A percentile compares a stretch with the other conserved stretches of the same genome.
Conservation (phyloP, 2,113 vertebrate genomes). For the Psilopogon haemacephalus region DNA sequence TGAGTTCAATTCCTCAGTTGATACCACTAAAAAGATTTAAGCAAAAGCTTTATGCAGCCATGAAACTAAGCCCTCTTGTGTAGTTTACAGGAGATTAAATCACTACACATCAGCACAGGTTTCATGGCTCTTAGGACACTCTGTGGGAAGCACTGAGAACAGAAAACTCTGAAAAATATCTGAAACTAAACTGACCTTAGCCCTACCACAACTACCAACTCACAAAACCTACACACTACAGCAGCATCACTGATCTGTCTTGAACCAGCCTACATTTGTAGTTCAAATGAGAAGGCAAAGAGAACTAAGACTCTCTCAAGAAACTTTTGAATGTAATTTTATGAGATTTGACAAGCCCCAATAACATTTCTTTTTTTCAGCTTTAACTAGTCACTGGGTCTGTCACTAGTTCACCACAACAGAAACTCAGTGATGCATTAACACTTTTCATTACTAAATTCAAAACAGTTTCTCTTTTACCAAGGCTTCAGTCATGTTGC, state of each 20-base stretch:
- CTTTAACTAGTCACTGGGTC: neutral
- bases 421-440: conserved; percentile 33
- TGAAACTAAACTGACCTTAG: neutral
- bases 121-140: neutral
- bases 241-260: neutral
- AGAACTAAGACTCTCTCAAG: neutral
- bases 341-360: neutral
- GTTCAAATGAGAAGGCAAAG: neutral
- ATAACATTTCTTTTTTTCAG: neutral
- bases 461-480: conserved; percentile 14
- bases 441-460: neutral
- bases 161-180: conserved; percentile 3
- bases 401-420: neutral
- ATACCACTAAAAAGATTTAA: neutral
- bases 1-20: neutral
- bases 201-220: neutral
- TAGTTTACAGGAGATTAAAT: conserved; percentile 5
- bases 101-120: neutral
- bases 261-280: neutral
- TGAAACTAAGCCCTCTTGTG: neutral
- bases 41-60: neutral
- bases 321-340: neutral
- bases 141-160: neutral
- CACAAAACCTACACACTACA: neutral
- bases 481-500: neutral